Conservation (phyloP, 2,888 invertebrate genomes). For the Eristalis tenax region DNA sequence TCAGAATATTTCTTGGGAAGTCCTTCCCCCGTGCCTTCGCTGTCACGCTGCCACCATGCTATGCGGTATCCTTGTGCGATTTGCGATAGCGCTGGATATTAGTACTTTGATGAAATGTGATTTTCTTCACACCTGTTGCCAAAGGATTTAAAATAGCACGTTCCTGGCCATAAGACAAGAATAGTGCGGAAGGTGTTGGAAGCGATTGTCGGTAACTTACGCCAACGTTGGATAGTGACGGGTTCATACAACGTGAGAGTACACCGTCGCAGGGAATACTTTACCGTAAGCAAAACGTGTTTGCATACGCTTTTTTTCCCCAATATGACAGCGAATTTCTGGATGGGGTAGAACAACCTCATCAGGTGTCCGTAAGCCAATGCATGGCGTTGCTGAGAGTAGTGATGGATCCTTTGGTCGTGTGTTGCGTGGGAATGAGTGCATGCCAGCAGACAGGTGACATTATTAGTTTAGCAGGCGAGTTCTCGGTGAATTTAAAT, state of each 20-base stretch:
- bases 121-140: constrained; percentile 59
- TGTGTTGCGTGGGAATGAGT: constrained; percentile 5
- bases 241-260: constrained; percentile 47
- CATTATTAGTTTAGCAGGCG: background rate
- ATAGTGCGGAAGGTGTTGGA: constrained; percentile 14
- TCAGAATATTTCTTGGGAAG: background rate
- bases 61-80: background rate
- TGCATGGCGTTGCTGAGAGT: background rate
- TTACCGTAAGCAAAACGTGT: constrained; percentile 26
- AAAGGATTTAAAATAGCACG: constrained; percentile 53
- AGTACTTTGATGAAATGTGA: constrained; percentile 3
- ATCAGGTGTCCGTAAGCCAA: background rate
- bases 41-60: background rate
- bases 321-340: background rate
- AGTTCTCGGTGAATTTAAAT: background rate
- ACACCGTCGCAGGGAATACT: background rate
- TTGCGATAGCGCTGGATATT: background rate
- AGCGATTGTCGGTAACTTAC: background rate
- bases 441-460: background rate
- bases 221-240: background rate
- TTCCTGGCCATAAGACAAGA: constrained; percentile 25
- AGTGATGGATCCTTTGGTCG: background rate
- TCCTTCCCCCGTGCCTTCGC: background rate
- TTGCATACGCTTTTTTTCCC: background rate
- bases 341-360: background rate